Percentiles rank a stretch among this genome's conserved stretches.
These are phyloP conservation scores for Sebastes glaucus DNA, from an alignment of 2,797 vertebrate species.

Conservation along the genomic window DNA sequence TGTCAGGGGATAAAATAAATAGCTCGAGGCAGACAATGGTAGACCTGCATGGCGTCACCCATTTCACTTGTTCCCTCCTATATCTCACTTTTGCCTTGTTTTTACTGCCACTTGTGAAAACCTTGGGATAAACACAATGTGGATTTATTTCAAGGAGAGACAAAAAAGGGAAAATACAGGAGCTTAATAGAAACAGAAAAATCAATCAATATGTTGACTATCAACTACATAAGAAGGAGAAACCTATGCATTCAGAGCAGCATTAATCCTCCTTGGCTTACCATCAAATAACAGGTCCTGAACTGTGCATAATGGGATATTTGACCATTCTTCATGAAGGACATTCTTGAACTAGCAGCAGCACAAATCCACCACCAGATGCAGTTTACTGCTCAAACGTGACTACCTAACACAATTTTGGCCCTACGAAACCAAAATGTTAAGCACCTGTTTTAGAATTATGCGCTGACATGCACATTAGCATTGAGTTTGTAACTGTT, in stretches of 20 bases:
- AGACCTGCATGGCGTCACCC: constrained; percentile 32
- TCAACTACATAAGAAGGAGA: constrained; percentile 27
- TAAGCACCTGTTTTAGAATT: constrained; percentile 30
- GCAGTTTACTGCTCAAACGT: background rate
- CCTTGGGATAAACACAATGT: constrained; percentile 42
- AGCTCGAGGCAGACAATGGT: constrained; percentile 57
- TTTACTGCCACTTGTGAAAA: constrained; percentile 50
- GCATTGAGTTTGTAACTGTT: constrained; percentile 6
- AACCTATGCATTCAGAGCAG: constrained; percentile 47
- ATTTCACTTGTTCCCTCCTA: constrained; percentile 46
- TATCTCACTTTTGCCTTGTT: constrained; percentile 48
- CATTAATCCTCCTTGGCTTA: constrained; percentile 49
- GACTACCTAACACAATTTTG: background rate
- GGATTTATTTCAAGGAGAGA: constrained; percentile 51
- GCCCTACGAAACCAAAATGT: constrained; percentile 23
- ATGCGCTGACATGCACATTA: constrained; percentile 12
- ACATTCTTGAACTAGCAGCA: background rate
- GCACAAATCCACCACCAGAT: background rate
- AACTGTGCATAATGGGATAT: constrained; percentile 55
- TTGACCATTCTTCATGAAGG: constrained; percentile 60
- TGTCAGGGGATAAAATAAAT: constrained; percentile 69
- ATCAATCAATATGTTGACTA: constrained; percentile 36
- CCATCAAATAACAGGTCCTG: constrained; percentile 44
- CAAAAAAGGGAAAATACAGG: constrained; percentile 14
- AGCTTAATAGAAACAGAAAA: constrained; percentile 11